phyloP scores from a whole-genome alignment of 2,888 invertebrate species.

The Oscheius sp. region DNA sequence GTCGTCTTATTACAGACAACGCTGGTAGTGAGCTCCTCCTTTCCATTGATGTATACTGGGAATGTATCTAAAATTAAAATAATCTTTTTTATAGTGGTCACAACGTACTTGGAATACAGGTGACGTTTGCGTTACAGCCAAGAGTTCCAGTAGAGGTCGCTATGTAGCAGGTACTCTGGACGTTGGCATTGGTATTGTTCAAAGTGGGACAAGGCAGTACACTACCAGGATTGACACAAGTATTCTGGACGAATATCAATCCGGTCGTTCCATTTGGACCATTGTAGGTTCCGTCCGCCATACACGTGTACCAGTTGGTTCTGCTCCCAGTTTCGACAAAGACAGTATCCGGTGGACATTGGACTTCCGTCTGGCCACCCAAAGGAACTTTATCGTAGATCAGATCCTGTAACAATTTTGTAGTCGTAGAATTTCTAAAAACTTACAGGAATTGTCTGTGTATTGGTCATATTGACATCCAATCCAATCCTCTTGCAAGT shows the following conservation, averaged over 20 bases:
- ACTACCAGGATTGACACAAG: constrained; percentile 1
- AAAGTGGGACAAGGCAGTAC: neutral
- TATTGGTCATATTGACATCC: neutral
- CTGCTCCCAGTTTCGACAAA: neutral
- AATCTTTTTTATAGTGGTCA: too few relatives aligned
- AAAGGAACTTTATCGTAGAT: neutral
- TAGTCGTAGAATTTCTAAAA: neutral
- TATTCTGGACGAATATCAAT: neutral
- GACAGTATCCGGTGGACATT: neutral
- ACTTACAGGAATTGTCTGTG: constrained; percentile 10
- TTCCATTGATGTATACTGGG: neutral
- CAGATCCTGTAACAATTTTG: neutral
- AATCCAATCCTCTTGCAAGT: neutral
- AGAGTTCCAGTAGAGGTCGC: neutral
- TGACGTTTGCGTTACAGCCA: constrained; percentile 1
- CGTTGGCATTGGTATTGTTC: neutral
- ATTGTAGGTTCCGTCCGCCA: neutral
- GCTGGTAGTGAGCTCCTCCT: neutral
- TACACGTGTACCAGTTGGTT: neutral
- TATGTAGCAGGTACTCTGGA: neutral
- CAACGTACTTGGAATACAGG: constrained; percentile 15
- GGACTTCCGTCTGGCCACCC: neutral
- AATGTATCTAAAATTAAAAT: neutral
- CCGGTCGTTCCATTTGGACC: neutral
- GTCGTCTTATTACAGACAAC: neutral